phyloP scores from a whole-genome alignment of 92 coral and sea anemone species.

The Muricea muricata region DNA sequence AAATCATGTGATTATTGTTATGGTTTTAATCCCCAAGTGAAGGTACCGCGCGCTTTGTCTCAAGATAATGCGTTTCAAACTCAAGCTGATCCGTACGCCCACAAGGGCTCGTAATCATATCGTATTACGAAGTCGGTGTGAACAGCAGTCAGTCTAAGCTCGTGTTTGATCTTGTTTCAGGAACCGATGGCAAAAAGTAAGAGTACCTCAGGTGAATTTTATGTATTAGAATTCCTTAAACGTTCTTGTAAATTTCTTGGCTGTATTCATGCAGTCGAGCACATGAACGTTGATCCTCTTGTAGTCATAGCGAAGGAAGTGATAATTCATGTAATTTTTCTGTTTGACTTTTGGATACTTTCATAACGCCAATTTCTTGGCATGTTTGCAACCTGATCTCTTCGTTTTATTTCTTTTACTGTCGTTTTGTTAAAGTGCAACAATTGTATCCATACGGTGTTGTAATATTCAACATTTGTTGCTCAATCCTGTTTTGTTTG shows the following conservation, averaged over 20 bases:
- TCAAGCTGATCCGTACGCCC: conserved; percentile 26
- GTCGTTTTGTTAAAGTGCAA: not conserved
- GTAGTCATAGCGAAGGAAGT: not conserved
- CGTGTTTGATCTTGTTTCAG: not conserved
- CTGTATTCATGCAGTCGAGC: not conserved
- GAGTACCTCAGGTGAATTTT: not conserved
- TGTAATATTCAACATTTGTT: not conserved
- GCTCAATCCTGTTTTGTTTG: not conserved
- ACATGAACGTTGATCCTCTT: not conserved
- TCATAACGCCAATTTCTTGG: not conserved
- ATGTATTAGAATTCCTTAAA: not conserved
- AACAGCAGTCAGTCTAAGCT: not conserved
- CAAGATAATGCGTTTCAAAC: not conserved
- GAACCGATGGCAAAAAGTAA: conserved; percentile 19
- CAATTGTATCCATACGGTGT: too few species aligned
- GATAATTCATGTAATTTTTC: not conserved
- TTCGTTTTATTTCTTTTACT: not conserved
- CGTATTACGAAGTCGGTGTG: not conserved
- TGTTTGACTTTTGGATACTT: not conserved
- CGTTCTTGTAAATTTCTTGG: not conserved
- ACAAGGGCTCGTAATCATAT: not conserved
- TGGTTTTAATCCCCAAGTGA: not conserved
- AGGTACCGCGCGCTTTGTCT: not conserved
- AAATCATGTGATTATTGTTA: not conserved
- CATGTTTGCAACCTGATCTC: not conserved